Evolutionary conservation across 2,888 invertebrate genomes (phyloP), one percentile per base, ranked within the genome.

Genomic region (Folsomia candida): DNA sequence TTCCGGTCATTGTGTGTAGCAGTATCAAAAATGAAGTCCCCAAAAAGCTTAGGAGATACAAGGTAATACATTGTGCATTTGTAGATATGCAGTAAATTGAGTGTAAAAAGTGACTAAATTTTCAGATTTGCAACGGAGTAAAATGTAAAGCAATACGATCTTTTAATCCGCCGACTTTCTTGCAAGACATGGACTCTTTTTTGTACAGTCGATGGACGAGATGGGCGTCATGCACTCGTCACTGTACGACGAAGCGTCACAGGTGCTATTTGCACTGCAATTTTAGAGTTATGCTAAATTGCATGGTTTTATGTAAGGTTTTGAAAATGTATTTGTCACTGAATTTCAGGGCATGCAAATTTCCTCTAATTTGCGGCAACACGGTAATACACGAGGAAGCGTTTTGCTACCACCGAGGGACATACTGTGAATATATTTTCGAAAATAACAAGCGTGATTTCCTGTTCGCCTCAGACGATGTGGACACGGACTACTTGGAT

Each of bases 321-420:
- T 54, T 18, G 18, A 18, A 14, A 47, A 47, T 47, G 47, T 14
- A 18, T 47, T 18, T 47, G 47, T 11, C 47, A 14, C 14, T 54
- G 24, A 62, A 27, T 28, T 28, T 20, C 70, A 90, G 93, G 82
- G 87, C 88, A 81, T 95, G 94, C 83, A 87, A 87, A 80, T 87
- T 88, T 80, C 87, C 87, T 1, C 87, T 88, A 11, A 86, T 91
- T 78, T 96, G 95, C 81, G 90, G 90, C 1, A 88, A 88, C 59
- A 89, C 90, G 81, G 88, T 91, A 51, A 87, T 94, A 67, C 88
- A 89, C 73, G 93, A 95, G 83, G 90, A 90, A 4, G 92, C 93
- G 1, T 91, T 91, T 81, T 96, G 95, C 82, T 93, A 91, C 82
- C 87, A 90, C 54, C 90, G 91, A 77, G 91, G 91, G 66, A 90